Percentiles rank a stretch among this genome's conserved stretches.
phyloP scores from a whole-genome alignment of 2,113 vertebrate genomes.

The Esox niger region DNA sequence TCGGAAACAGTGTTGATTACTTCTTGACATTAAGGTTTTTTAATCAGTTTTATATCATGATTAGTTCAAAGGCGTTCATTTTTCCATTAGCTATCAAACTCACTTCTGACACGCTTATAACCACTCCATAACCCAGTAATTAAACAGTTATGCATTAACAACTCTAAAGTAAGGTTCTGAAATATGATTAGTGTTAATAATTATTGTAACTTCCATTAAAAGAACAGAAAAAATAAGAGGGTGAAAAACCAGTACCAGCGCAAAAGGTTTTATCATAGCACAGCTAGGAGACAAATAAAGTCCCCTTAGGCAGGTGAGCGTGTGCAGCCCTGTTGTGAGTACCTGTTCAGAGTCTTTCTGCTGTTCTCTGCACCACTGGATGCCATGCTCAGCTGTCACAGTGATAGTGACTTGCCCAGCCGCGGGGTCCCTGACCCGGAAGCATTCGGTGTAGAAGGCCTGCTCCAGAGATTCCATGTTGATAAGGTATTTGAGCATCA shows the following conservation, averaged over 20 bases:
- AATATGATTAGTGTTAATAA: too few species aligned
- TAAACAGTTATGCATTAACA: neutral
- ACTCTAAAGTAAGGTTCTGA: neutral
- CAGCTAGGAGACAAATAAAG: too few species aligned
- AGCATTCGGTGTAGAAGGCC: slow-evolving; percentile 92
- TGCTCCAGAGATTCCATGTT: slow-evolving; percentile 92
- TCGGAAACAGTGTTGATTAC: neutral
- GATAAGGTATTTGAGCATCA: slow-evolving; percentile 97
- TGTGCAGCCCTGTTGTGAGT: neutral
- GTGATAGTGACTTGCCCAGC: slow-evolving; percentile 81
- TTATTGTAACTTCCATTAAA: too few species aligned
- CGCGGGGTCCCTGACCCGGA: slow-evolving; percentile 84
- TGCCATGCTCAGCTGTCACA: slow-evolving; percentile 87
- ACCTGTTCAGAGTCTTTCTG: slow-evolving; percentile 76
- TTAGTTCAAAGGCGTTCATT: too few species aligned
- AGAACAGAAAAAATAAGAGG: too few species aligned
- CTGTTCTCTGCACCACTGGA: slow-evolving; percentile 85
- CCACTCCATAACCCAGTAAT: neutral
- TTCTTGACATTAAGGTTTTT: too few species aligned
- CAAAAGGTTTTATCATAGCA: too few species aligned
- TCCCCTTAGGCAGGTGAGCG: too few species aligned
- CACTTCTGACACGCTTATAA: neutral
- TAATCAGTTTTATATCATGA: too few species aligned
- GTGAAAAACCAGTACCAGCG: too few species aligned
- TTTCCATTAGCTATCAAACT: neutral